Percentiles rank a stretch among this genome's conserved stretches.
These are phyloP conservation scores for Eurystomus glaucurus DNA, from an alignment of 2,797 vertebrate genomes.

Conservation along the genomic window DNA sequence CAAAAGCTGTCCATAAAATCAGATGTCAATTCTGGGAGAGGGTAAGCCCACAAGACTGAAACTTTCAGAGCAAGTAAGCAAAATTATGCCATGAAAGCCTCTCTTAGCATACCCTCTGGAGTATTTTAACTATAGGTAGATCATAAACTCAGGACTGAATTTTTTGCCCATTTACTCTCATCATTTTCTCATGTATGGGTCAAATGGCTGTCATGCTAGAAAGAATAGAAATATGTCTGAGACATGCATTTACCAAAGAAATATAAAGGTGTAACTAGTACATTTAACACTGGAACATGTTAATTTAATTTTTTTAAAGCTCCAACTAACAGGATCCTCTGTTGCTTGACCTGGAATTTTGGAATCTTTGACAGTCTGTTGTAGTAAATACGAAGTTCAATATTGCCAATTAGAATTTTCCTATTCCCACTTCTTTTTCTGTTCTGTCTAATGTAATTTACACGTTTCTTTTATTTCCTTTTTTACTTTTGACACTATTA, in stretches of 20 bases:
- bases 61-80: background rate
- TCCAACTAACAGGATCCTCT: background rate
- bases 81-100: background rate
- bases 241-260: background rate
- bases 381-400: background rate
- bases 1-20: background rate
- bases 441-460: background rate
- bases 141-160: fast-evolving
- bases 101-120: background rate
- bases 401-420: background rate
- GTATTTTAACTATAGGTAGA: background rate
- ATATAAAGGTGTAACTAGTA: background rate
- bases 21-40: background rate
- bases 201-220: background rate
- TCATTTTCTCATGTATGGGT: background rate
- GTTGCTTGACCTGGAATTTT: background rate
- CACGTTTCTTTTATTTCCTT: background rate
- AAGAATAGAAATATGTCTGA: background rate
- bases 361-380: background rate
- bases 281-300: background rate
- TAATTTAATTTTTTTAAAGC: background rate
- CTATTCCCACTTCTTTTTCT: fast-evolving
- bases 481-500: background rate
- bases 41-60: background rate
- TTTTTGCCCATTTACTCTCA: background rate